Conservation (phyloP, 2,797 vertebrate genomes). For the Acanthopagrus latus region DNA sequence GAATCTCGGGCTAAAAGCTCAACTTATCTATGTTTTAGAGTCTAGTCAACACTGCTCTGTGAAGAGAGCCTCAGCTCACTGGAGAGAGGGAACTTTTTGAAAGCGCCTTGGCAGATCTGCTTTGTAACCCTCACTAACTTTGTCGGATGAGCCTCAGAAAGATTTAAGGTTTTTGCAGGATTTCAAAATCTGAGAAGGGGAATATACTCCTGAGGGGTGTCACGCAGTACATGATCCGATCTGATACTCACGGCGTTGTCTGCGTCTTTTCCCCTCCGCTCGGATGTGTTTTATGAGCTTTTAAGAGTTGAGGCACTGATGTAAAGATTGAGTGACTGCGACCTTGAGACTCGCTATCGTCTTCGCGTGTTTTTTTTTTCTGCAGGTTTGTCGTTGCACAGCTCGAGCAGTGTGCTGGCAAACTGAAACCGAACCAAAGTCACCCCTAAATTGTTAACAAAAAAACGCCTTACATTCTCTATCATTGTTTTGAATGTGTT, state of each 20-base stretch:
- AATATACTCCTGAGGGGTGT: conserved; percentile 29
- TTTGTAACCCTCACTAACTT: conserved; percentile 64
- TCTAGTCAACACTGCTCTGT: conserved; percentile 55
- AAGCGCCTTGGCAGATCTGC: conserved; percentile 52
- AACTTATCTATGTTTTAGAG: conserved; percentile 65
- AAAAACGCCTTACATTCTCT: not conserved
- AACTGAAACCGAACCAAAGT: not conserved
- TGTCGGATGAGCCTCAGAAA: conserved; percentile 56
- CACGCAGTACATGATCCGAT: conserved; percentile 51
- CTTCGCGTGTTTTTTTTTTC: not conserved
- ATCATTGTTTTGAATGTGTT: not conserved
- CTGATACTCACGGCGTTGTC: conserved; percentile 21
- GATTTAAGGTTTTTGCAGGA: conserved; percentile 58
- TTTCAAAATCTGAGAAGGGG: conserved; percentile 48
- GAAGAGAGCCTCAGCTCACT: conserved; percentile 48
- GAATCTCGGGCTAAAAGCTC: conserved; percentile 54
- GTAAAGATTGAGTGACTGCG: not conserved
- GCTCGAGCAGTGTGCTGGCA: not conserved
- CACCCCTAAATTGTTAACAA: not conserved
- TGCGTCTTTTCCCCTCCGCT: conserved; percentile 10
- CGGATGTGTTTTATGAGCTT: conserved; percentile 34
- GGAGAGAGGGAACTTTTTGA: conserved; percentile 60
- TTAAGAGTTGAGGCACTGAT: not conserved
- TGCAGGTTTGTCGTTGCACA: not conserved
- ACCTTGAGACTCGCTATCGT: conserved; percentile 24